Evolutionary conservation across 2,113 vertebrate genomes (phyloP).

Genomic region (Mus pahari): DNA sequence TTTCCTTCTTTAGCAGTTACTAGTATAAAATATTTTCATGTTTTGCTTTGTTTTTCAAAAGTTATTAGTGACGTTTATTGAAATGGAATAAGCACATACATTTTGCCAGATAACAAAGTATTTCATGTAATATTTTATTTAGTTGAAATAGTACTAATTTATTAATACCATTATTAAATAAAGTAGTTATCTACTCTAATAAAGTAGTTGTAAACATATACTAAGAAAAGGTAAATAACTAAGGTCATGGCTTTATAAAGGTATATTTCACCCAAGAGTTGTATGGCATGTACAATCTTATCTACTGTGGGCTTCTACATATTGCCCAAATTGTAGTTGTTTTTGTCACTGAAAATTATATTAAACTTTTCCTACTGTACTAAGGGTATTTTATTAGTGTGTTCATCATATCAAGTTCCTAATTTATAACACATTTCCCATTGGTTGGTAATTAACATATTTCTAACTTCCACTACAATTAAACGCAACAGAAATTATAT

Average conservation of each 20-base stretch:
- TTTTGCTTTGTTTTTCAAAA: not conserved
- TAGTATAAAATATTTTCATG: not conserved
- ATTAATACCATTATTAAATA: not conserved
- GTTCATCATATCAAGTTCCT: not conserved
- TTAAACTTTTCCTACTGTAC: not conserved
- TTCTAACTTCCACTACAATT: constrained; percentile 11
- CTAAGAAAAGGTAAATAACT: not conserved
- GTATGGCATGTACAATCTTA: not conserved
- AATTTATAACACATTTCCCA: not conserved
- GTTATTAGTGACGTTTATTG: not conserved
- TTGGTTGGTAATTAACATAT: not conserved
- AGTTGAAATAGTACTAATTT: not conserved
- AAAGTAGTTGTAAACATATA: not conserved
- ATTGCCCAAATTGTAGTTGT: not conserved
- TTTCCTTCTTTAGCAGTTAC: not conserved
- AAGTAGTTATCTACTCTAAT: not conserved
- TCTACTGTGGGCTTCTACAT: not conserved
- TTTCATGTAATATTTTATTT: not conserved
- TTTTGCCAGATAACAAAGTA: not conserved
- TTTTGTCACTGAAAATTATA: not conserved
- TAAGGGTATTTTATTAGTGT: not conserved
- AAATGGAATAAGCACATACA: not conserved
- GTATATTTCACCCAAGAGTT: not conserved
- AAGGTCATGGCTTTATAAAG: not conserved
- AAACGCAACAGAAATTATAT: not conserved